Base-by-base conservation (phyloP, 2,113 vertebrate species). In the Mohoua ochrocephala region DNA sequence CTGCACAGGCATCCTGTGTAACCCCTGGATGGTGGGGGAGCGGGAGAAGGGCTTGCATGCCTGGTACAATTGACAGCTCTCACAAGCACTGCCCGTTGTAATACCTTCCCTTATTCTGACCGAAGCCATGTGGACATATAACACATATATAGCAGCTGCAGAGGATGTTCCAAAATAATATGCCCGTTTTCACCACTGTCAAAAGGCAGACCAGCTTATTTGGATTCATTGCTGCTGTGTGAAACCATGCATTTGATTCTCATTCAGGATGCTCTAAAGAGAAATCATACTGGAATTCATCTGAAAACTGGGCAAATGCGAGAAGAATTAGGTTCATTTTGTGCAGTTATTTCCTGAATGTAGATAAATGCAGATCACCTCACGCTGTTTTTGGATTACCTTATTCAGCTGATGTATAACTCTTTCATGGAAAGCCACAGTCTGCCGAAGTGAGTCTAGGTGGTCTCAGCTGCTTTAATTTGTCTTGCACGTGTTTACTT, bases 341-440 rank as follows among this genome's bases (percentile, higher is more conserved):
- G 16, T 63, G 50, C 53, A 64, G 68, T 91, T 89, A 91, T 90
- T 93, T 90, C 39, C 68, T 71, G 44, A 78, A 52, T 45, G 56
- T 75, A 81, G 56, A 92, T 84, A 93, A 94, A 81, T 53, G 73
- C 80, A 89, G 56, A 91, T 92, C 56, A 84, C 59, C 56, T 93
- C 76, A 63, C 3, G 4, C 31, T 92, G 69, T 17, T 93, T 64
- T 88, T 84, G 87, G 82, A 89, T 52, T 53, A 41, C 52, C 33
- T 88, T 94, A 67, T 74, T 94, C 56, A 78, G 59, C 28, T 86
- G 68, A 96, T 37, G 19, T 84, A 22, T 17, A 85, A 74, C 1
- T 26, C 69, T 82, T 84, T 3, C 3, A 14, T 83, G 71, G 63
- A 90, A 95, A 83, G 50, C 42, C 0, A 0, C 44, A 84, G 78